Conservation (phyloP, 2,797 vertebrate genomes). For the Ambastaia sidthimunki region DNA sequence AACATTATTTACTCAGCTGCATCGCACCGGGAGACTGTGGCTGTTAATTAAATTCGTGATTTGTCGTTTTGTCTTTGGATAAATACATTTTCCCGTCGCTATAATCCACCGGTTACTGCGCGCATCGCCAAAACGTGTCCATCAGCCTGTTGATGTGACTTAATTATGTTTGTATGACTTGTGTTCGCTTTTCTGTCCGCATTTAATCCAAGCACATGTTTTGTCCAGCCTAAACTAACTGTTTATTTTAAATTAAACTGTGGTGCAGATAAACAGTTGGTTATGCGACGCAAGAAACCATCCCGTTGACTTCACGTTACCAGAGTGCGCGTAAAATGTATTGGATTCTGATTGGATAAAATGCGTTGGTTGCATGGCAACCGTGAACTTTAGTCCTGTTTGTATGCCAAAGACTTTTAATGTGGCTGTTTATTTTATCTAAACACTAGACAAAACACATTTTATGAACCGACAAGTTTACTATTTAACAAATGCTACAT, state of each 20-base stretch:
- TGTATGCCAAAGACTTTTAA: neutral
- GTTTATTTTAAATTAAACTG: neutral
- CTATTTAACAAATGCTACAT: too few species aligned
- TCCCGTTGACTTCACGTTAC: too few species aligned
- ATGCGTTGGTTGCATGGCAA: neutral
- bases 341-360: neutral
- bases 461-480: too few species aligned
- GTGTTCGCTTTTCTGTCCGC: slow-evolving; percentile 8
- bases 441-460: too few species aligned
- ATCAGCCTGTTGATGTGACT: slow-evolving; percentile 48
- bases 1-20: slow-evolving; percentile 80
- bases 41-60: slow-evolving; percentile 83
- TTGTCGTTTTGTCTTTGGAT: slow-evolving; percentile 71
- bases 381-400: neutral
- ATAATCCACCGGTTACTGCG: slow-evolving; percentile 42
- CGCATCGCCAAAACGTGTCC: slow-evolving; percentile 19
- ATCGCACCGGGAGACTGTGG: slow-evolving; percentile 42
- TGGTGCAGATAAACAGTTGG: neutral
- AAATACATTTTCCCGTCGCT: slow-evolving; percentile 67
- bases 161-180: slow-evolving; percentile 38
- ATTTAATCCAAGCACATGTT: neutral
- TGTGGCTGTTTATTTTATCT: too few species aligned
- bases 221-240: neutral
- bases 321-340: neutral
- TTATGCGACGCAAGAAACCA: neutral